Percentiles rank a stretch among this genome's conserved stretches.
Conservation (phyloP, 2,113 vertebrate genomes). For the Sebastes schlegelii region DNA sequence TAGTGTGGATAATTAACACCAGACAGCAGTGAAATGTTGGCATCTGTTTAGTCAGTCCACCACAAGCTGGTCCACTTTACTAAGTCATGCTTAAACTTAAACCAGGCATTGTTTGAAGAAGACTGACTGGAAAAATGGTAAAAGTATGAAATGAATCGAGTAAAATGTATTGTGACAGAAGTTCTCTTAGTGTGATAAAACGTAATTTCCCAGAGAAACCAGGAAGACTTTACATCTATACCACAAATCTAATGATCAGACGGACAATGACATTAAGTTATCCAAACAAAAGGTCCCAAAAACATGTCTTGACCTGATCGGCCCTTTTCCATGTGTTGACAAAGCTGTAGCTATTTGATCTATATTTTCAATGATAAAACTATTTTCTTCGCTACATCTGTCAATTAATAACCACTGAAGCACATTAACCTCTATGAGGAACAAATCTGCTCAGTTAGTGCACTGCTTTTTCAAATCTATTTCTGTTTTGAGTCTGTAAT, state of each 20-base stretch:
- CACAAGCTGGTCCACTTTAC: background rate
- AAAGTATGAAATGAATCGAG: background rate
- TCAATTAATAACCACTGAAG: slow-evolving; percentile 54
- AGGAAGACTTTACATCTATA: background rate
- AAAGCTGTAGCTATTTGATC: slow-evolving; percentile 5
- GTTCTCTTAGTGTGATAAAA: background rate
- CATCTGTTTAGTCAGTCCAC: slow-evolving; percentile 11
- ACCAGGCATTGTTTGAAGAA: background rate
- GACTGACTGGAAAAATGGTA: background rate
- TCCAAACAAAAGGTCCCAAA: background rate
- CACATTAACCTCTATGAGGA: slow-evolving; percentile 38
- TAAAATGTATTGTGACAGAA: background rate
- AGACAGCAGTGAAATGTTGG: slow-evolving; percentile 16
- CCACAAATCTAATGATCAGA: background rate
- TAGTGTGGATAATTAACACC: slow-evolving; percentile 32
- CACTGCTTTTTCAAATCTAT: slow-evolving; percentile 73
- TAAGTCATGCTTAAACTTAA: slow-evolving; percentile 3
- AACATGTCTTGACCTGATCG: slow-evolving; percentile 35
- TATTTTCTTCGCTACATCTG: slow-evolving; percentile 29
- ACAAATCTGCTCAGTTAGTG: slow-evolving; percentile 55
- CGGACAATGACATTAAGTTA: slow-evolving; percentile 10
- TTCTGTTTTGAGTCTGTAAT: slow-evolving; percentile 81
- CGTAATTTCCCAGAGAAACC: background rate
- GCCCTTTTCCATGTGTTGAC: slow-evolving; percentile 26
- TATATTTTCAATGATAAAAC: slow-evolving; percentile 17